phyloP scores from a whole-genome alignment of 1,140 invertebrate genomes.

The Drosophila kikkawai region DNA sequence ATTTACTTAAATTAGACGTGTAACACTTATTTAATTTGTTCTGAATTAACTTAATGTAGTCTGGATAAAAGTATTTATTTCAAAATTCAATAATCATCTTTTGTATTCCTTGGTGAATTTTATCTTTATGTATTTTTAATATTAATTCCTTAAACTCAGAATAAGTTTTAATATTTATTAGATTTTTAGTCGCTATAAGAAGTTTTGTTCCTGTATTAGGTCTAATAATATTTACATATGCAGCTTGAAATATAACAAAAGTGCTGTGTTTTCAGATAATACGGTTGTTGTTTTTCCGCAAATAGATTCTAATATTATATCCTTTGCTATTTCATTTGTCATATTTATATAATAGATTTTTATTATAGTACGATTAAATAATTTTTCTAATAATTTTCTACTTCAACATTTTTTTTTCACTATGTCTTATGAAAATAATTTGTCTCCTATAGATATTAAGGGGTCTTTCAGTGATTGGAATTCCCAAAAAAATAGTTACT shows the following conservation, averaged over 20 bases:
- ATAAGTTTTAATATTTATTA: constrained; percentile 1
- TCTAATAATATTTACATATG: neutral
- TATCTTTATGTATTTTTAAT: neutral
- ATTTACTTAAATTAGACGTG: too few relatives aligned
- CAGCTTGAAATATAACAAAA: too few relatives aligned
- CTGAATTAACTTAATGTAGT: neutral
- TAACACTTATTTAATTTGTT: too few relatives aligned
- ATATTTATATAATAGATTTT: neutral
- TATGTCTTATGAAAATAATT: neutral
- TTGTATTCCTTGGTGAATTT: constrained; percentile 1
- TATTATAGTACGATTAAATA: neutral
- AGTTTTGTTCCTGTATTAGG: neutral
- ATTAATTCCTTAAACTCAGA: constrained; percentile 2
- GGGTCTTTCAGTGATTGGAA: neutral
- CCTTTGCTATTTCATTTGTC: too few relatives aligned
- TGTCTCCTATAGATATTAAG: neutral
- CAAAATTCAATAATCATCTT: neutral
- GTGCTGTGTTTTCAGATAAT: too few relatives aligned
- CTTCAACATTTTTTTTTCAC: neutral
- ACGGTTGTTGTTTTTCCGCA: too few relatives aligned
- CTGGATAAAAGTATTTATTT: neutral
- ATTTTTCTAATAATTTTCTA: too few relatives aligned
- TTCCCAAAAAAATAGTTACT: neutral
- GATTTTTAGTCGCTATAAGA: neutral
- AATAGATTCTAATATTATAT: too few relatives aligned